Conservation (phyloP, 2,113 vertebrate genomes). For the Pycnonotus jocosus region DNA sequence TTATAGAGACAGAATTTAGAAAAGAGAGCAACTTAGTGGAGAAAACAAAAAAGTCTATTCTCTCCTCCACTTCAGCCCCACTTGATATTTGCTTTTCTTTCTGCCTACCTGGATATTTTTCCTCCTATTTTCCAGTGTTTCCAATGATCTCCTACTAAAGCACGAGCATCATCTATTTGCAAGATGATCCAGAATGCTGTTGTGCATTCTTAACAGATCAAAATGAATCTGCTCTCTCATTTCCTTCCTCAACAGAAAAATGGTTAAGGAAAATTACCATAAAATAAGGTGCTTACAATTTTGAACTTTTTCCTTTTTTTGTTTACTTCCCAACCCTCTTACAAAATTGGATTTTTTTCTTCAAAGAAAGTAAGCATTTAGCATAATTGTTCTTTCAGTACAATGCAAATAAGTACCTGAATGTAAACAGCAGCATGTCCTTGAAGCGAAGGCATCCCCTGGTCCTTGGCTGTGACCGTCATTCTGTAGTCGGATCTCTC, state of each 20-base stretch:
- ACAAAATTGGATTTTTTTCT: background rate
- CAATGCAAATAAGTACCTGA: constrained; percentile 70
- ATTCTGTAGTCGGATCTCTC: constrained; percentile 72
- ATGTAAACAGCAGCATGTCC: constrained; percentile 74
- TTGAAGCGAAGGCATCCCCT: constrained; percentile 73
- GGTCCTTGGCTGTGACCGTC: constrained; percentile 78
- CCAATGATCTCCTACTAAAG: background rate
- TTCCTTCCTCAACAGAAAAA: background rate
- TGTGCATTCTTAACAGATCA: background rate
- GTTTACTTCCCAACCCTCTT: background rate
- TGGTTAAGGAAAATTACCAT: background rate
- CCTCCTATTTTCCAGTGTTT: background rate
- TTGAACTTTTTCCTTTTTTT: background rate
- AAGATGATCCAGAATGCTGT: background rate
- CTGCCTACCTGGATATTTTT: background rate
- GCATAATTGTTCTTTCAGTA: background rate
- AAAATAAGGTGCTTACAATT: background rate
- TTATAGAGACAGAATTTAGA: background rate
- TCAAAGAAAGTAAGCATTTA: background rate
- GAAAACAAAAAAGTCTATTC: background rate
- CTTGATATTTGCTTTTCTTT: background rate
- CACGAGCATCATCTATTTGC: background rate
- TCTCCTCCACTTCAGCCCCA: background rate
- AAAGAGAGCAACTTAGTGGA: background rate
- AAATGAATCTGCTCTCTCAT: background rate